Conservation (phyloP, 1,140 invertebrate species). For the Drosophila miranda region DNA sequence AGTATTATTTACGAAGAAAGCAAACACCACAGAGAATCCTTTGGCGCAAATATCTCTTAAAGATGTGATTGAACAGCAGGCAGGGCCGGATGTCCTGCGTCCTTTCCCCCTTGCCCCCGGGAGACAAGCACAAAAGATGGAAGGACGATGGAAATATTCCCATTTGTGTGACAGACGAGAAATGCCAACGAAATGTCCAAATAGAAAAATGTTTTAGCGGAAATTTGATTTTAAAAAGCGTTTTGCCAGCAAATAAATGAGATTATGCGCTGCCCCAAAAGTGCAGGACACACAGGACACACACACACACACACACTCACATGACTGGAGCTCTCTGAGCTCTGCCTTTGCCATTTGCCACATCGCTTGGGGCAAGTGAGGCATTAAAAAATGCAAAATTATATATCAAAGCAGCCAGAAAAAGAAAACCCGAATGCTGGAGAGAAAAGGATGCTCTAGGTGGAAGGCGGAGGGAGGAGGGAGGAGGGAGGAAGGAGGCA, state of each 20-base stretch:
- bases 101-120: neutral
- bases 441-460: constrained; percentile 3
- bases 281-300: constrained; percentile 60
- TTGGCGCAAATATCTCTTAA: constrained; percentile 37
- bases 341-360: constrained; percentile 2
- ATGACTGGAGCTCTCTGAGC: constrained; percentile 19
- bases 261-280: constrained; percentile 80
- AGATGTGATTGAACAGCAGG: neutral
- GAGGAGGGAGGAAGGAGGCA: constrained; percentile 17
- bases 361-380: constrained; percentile 63
- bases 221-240: constrained; percentile 82
- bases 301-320: constrained; percentile 55
- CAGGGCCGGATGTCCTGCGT: neutral
- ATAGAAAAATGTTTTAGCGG: constrained; percentile 79
- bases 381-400: constrained; percentile 81
- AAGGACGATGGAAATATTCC: constrained; percentile 24
- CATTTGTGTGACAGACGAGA: constrained; percentile 39
- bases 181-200: constrained; percentile 61
- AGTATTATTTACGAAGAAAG: constrained; percentile 54
- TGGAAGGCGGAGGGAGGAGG: constrained; percentile 9
- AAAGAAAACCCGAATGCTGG: constrained; percentile 10
- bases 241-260: constrained; percentile 80
- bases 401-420: constrained; percentile 73
- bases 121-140: constrained; percentile 4
- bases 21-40: constrained; percentile 6